phyloP scores from a whole-genome alignment of 2,797 vertebrate species.

The Diceros bicornis region DNA sequence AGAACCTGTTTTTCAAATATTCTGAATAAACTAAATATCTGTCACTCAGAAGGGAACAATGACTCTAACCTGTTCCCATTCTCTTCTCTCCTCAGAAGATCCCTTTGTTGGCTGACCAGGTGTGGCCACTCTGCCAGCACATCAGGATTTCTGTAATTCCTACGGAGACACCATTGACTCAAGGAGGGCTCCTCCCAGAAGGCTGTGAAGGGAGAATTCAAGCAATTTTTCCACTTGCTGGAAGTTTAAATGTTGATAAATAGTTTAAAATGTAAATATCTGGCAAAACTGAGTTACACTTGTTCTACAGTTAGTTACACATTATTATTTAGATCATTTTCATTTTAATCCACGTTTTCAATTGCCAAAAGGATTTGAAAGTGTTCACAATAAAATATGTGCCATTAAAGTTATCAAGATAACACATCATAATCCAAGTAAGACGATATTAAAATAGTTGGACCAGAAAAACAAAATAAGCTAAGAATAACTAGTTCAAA shows the following conservation, averaged over 20 bases:
- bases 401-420: constrained; percentile 3
- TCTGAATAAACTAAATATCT: constrained; percentile 8
- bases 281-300: not conserved
- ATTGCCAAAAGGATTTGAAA: not conserved
- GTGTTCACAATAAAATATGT: not conserved
- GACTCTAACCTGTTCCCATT: not conserved
- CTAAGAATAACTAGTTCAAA: not conserved
- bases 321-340: constrained; percentile 45
- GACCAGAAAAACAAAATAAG: not conserved
- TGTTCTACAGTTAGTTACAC: not conserved
- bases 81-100: not conserved
- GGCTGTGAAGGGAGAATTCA: not conserved
- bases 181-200: not conserved
- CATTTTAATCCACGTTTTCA: not conserved
- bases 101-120: not conserved
- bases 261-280: constrained; percentile 29
- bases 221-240: not conserved
- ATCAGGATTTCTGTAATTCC: not conserved
- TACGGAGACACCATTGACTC: not conserved
- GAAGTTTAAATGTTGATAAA: not conserved
- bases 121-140: not conserved
- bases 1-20: constrained; percentile 6
- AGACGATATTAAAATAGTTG: not conserved
- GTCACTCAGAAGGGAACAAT: not conserved
- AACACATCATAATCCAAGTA: not conserved